Base-by-base conservation (phyloP, 2,113 vertebrate species). In the Brienomyrus longianalis region DNA sequence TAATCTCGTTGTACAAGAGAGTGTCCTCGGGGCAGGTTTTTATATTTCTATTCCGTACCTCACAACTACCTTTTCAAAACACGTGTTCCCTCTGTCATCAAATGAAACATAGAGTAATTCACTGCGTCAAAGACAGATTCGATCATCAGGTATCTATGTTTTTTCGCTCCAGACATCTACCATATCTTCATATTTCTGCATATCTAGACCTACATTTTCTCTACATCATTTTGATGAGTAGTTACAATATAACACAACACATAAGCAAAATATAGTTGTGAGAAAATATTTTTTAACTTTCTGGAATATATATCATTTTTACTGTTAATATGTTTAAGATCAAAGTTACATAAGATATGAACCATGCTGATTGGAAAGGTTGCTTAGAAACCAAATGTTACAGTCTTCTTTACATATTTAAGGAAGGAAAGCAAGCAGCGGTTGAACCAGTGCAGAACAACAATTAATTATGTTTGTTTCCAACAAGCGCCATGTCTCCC, bases 341-440 rank as follows among this genome's bases (percentile, higher is more conserved):
- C 85, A 87, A 51, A 66, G 88, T 83, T 85, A 88, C 66, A 8
- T 90, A 88, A 90, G 48, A 70, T 8, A 50, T 66, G 23, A 66
- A 54, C 87, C 87, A 50, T 88, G 66, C 39, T 80, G 89, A 91
- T 90, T 91, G 50, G 87, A 84, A 88, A 80, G 7, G 92, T 93
- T 93, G 93, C 93, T 92, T 92, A 89, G 93, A 91, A 91, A 93
- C 92, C 83, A 27, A 89, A 51, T 2, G 48, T 51, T 45, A 88
- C 85, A 89, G 90, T 91, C 90, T 90, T 90, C 89, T 92, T 86
- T 56, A 91, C 80, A 86, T 90, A 85, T 89, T 90, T 83, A 87
- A 90, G 66, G 86, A 48, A 6, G 86, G 86, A 89, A 88, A 45
- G n/a, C 17, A 56, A 91, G 89, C 86, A 83, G 17, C 21, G 54